These are phyloP conservation scores for Dolichopus griseipennis DNA, from an alignment of 2,888 invertebrate species.

Conservation along the genomic window DNA sequence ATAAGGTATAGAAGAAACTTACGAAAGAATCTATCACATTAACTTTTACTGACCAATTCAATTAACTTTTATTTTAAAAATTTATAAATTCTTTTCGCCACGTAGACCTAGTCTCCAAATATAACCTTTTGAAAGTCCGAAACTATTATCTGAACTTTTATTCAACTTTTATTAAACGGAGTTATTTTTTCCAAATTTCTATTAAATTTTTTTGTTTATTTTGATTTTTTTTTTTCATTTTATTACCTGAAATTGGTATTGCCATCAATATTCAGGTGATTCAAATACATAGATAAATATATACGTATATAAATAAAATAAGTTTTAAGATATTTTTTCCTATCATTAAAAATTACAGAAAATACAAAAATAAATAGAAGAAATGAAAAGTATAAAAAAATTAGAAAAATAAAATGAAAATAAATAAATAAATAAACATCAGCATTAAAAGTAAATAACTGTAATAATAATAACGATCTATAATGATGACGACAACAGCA, in stretches of 20 bases:
- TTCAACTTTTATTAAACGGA: no score
- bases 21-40: no score
- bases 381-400: no score
- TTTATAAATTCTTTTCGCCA: no score
- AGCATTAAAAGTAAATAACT: neutral
- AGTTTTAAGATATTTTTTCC: neutral
- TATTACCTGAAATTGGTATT: slow-evolving; percentile 4
- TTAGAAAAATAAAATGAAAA: no score
- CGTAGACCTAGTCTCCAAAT: no score
- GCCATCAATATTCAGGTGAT: no score
- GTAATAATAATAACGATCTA: neutral
- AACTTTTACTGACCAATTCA: no score
- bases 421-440: neutral
- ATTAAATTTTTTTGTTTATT: neutral
- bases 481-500: neutral
- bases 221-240: neutral
- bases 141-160: neutral
- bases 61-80: no score
- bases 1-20: no score
- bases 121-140: neutral
- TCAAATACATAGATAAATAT: neutral
- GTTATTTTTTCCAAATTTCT: neutral
- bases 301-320: neutral
- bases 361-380: neutral
- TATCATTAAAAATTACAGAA: slow-evolving; percentile 1